phyloP scores from a whole-genome alignment of 2,888 invertebrate genomes.

The Thysanoteuthis rhombus region DNA sequence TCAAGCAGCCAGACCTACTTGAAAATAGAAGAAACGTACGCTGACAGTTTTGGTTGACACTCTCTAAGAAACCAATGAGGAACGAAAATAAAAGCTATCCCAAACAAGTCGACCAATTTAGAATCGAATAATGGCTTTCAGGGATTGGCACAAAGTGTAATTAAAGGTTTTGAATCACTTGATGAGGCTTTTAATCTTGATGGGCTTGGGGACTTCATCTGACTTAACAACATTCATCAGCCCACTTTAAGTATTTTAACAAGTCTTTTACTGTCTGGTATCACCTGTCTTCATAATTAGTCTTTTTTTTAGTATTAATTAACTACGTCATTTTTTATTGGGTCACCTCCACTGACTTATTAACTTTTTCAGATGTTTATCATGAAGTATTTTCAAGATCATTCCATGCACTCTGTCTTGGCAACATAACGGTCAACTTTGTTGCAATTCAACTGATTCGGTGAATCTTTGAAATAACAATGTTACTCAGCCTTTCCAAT shows the following conservation, averaged over 20 bases:
- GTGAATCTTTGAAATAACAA: too few relatives aligned
- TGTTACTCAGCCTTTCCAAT: too few relatives aligned
- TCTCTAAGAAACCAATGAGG: background rate
- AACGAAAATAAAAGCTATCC: background rate
- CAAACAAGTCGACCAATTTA: background rate
- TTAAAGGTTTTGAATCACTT: background rate
- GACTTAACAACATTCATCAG: background rate
- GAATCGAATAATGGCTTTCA: background rate
- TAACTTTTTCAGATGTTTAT: too few relatives aligned
- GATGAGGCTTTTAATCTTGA: background rate
- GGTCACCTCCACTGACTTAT: too few relatives aligned
- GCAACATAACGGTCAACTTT: too few relatives aligned
- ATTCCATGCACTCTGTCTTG: too few relatives aligned
- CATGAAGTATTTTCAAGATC: too few relatives aligned
- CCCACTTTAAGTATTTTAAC: background rate
- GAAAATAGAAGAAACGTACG: too few relatives aligned
- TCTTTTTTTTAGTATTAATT: background rate
- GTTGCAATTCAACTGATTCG: too few relatives aligned
- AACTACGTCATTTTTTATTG: background rate
- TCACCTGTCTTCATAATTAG: background rate
- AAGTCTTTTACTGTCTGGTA: background rate
- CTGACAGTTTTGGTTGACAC: too few relatives aligned
- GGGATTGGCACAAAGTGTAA: background rate
- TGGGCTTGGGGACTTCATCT: background rate
- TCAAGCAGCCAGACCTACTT: too few relatives aligned